phyloP scores from a whole-genome alignment of 2,113 vertebrate genomes.

The Cyanoramphus novaezelandiae region DNA sequence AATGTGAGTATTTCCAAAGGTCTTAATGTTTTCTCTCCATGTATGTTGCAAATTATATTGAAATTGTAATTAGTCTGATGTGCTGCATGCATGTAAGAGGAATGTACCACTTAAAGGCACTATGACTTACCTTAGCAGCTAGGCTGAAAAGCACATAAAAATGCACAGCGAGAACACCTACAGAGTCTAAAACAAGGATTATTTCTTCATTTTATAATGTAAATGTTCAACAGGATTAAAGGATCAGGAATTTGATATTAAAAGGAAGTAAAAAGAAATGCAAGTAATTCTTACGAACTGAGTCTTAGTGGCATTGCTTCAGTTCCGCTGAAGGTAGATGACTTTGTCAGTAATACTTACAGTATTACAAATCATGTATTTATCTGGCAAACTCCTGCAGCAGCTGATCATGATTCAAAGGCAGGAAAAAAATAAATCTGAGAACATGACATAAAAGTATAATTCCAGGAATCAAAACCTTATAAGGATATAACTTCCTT shows the following conservation, averaged over 20 bases:
- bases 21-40: not conserved
- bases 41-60: not conserved
- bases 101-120: not conserved
- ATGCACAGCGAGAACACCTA: not conserved
- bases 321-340: not conserved
- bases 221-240: conserved; percentile 60
- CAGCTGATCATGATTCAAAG: conserved; percentile 9
- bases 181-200: not conserved
- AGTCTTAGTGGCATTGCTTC: not conserved
- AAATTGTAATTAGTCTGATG: not conserved
- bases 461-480: not conserved
- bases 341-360: not conserved
- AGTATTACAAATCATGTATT: conserved; percentile 7
- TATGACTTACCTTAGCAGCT: not conserved
- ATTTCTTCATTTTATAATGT: conserved; percentile 21
- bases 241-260: conserved; percentile 34
- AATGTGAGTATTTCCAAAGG: conserved; percentile 82
- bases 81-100: not conserved
- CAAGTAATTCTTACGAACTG: not conserved
- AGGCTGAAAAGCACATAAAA: conserved; percentile 15
- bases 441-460: not conserved
- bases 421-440: not conserved
- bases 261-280: conserved; percentile 48
- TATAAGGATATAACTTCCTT: not conserved
- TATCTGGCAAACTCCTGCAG: conserved; percentile 1